Base-by-base conservation (phyloP, 2,888 invertebrate species). In the Drosophila atripex region DNA sequence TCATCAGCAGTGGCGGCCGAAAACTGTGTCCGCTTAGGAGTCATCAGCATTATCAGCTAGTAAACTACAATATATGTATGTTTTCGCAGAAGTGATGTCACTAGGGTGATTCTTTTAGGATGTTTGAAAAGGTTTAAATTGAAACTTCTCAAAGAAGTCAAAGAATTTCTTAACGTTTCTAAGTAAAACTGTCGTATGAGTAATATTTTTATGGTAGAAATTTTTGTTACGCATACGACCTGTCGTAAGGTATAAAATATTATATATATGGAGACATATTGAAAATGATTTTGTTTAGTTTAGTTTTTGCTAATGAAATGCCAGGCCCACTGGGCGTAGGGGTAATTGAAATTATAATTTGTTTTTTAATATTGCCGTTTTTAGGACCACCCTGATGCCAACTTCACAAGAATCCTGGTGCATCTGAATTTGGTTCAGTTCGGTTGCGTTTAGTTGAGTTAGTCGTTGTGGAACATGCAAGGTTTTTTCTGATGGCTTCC, bases 11-110 rank as follows among this genome's bases (percentile, higher is more conserved):
- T 41, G 52, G 39, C 47, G 52, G 39, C 51, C 41, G 52, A 16
- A 46, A 49, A 64, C 51, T 51, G 46, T 39, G 16, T 53, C 38
- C 60, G 60, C 53, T 60, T 50, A 35, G 70, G 46, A 70, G 76
- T 76, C 83, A 80, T 80, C 80, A 83, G 73, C 77, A 74, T 75
- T 77, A 82, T 84, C 80, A 66, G 71, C 60, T 61, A 49, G 46
- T 53, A 43, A 41, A 25, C 38, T 45, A 38, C 58, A 18, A 18
- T 39, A 35, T 69, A 53, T 72, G 53, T 66, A 18, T 45, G 30
- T 65, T 23, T 61, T 39, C 53, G 16, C n/a, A 49, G 65, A 58
- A 57, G 59, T 38, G 51, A 51, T 35, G 43, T 55, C 51, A 4
- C 6, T 11, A n/a, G 58, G 54, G 43, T 56, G 54, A 41, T 9